Conservation (phyloP, 2,888 invertebrate species). For the Balanococcus diminutus region DNA sequence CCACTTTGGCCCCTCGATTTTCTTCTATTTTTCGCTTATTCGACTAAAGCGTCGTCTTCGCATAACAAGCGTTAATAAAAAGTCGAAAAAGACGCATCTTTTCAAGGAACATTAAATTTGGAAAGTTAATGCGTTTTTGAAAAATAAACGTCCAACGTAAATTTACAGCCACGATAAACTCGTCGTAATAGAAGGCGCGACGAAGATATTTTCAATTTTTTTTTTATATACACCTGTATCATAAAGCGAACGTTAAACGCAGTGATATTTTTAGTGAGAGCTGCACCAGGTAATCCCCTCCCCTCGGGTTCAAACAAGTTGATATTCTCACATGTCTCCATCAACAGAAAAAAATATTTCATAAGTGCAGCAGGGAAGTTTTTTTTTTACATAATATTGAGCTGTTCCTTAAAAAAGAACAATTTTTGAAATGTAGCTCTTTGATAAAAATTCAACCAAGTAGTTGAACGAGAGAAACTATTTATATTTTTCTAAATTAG, state of each 20-base stretch:
- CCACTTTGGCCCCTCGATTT: not conserved
- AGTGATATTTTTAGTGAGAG: constrained; percentile 23
- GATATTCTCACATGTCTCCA: too few species aligned
- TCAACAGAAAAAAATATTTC: too few species aligned
- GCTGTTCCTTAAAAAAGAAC: too few species aligned
- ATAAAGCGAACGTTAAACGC: constrained; percentile 4
- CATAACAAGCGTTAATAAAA: constrained; percentile 40
- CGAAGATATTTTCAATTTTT: constrained; percentile 39
- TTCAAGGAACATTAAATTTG: constrained; percentile 42
- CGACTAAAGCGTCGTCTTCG: not conserved
- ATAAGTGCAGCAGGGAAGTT: too few species aligned
- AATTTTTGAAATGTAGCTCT: too few species aligned
- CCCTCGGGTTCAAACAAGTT: too few species aligned
- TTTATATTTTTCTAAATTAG: too few species aligned
- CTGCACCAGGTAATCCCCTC: not conserved
- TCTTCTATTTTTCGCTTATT: not conserved
- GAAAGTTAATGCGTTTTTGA: constrained; percentile 41
- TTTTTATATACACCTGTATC: constrained; percentile 41
- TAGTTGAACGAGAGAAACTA: too few species aligned
- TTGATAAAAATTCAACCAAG: too few species aligned
- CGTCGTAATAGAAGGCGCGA: not conserved
- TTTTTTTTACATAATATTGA: too few species aligned
- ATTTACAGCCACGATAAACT: not conserved
- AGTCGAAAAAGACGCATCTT: constrained; percentile 26
- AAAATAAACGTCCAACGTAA: constrained; percentile 34